phyloP scores from a whole-genome alignment of 2,888 invertebrate genomes.

The Folsomia candida region DNA sequence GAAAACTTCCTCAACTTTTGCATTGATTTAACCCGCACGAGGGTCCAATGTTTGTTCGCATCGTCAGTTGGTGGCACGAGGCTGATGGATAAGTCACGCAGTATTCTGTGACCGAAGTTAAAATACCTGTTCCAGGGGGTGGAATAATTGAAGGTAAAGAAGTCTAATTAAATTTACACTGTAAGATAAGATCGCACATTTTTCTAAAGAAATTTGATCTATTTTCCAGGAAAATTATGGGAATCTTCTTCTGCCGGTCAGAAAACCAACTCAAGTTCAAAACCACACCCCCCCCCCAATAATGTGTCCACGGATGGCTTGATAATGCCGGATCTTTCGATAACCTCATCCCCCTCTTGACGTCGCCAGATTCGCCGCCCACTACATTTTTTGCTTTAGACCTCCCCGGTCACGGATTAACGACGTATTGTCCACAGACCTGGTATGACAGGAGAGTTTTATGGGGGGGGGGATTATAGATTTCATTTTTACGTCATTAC shows the following conservation, averaged over 20 bases:
- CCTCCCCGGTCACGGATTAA: conserved; percentile 44
- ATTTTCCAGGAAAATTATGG: conserved; percentile 35
- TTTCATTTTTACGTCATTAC: too few species aligned
- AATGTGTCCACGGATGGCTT: conserved; percentile 46
- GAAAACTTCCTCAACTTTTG: too few species aligned
- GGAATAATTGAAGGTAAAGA: conserved; percentile 35
- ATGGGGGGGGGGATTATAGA: too few species aligned
- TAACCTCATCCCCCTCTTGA: conserved; percentile 35
- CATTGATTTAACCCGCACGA: too few species aligned
- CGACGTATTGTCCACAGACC: conserved; percentile 34
- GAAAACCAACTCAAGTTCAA: not conserved
- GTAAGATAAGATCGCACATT: too few species aligned
- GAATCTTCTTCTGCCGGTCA: conserved; percentile 12
- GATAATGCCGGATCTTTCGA: conserved; percentile 47
- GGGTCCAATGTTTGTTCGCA: too few species aligned
- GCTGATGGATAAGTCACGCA: too few species aligned
- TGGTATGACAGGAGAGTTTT: conserved; percentile 35
- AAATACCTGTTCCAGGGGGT: conserved; percentile 33
- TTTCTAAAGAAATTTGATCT: too few species aligned
- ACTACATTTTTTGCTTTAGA: conserved; percentile 40
- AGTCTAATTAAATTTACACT: too few species aligned
- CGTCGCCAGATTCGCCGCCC: conserved; percentile 13
- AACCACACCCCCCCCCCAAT: conserved; percentile 23
- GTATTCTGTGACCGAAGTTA: too few species aligned
- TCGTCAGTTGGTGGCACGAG: too few species aligned